A percentile compares a stretch with the other conserved stretches of the same genome.
These are phyloP conservation scores for Pteromalus puparum DNA, from an alignment of 1,140 invertebrate species.

Conservation along the genomic window DNA sequence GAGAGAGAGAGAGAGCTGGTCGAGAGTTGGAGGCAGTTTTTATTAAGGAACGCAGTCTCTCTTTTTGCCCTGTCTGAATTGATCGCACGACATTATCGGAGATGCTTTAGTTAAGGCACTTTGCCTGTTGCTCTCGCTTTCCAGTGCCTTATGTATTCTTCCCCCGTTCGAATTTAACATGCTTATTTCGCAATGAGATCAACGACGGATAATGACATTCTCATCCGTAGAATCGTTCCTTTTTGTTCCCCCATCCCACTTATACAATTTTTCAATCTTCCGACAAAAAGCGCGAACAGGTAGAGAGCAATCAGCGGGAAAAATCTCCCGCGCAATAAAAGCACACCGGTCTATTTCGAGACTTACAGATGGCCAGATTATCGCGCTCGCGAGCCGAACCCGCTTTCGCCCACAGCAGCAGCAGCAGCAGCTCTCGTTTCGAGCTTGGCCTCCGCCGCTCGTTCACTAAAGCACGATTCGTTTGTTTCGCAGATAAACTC, in stretches of 20 bases:
- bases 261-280: not conserved
- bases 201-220: too few species aligned
- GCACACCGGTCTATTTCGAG: not conserved
- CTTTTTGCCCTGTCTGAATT: not conserved
- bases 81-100: constrained; percentile 26
- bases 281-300: not conserved
- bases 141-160: not conserved
- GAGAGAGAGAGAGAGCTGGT: not conserved
- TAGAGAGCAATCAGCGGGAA: not conserved
- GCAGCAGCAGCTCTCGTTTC: constrained; percentile 36
- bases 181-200: not conserved
- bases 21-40: not conserved
- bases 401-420: constrained; percentile 35
- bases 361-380: constrained; percentile 37
- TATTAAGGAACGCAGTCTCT: constrained; percentile 9
- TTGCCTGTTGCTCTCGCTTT: constrained; percentile 6
- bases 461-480: constrained; percentile 55
- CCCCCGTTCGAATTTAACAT: not conserved
- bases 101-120: constrained; percentile 16
- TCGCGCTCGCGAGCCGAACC: not conserved
- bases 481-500: constrained; percentile 67
- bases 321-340: not conserved
- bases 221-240: too few species aligned
- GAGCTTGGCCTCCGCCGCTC: constrained; percentile 36
- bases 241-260: too few species aligned